These are phyloP conservation scores for Cyclina sinensis DNA, from an alignment of 1,140 invertebrate genomes.

Conservation along the genomic window DNA sequence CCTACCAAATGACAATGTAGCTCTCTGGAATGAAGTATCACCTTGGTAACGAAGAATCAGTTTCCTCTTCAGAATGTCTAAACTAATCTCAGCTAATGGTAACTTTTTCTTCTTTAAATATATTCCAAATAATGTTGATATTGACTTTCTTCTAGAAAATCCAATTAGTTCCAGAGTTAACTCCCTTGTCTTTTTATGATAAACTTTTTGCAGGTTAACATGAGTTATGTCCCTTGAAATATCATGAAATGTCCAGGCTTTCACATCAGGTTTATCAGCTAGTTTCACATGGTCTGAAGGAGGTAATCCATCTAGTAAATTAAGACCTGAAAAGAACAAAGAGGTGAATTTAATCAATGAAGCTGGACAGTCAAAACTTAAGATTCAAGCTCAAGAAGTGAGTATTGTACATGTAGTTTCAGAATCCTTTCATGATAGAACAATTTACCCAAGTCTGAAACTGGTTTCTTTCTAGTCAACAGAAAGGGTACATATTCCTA, in stretches of 20 bases:
- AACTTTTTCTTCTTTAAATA: constrained; percentile 58
- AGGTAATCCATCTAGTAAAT: constrained; percentile 35
- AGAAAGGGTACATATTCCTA: no score
- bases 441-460: no score
- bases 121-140: constrained; percentile 65
- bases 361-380: no score
- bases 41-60: constrained; percentile 76
- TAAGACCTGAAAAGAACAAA: constrained; percentile 60
- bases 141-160: constrained; percentile 26
- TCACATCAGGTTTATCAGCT: background rate
- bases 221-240: constrained; percentile 9
- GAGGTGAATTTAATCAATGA: background rate
- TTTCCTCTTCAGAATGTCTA: constrained; percentile 65
- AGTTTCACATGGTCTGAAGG: background rate
- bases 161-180: constrained; percentile 51
- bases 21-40: constrained; percentile 72
- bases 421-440: no score
- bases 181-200: constrained; percentile 49
- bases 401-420: no score
- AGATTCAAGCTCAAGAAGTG: no score
- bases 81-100: constrained; percentile 70
- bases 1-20: constrained; percentile 57
- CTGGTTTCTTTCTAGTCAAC: no score
- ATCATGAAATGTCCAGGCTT: constrained; percentile 25
- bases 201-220: constrained; percentile 39